Evolutionary conservation across 2,888 invertebrate species (phyloP).

Genomic region (Zaprionus obscuricornis): DNA sequence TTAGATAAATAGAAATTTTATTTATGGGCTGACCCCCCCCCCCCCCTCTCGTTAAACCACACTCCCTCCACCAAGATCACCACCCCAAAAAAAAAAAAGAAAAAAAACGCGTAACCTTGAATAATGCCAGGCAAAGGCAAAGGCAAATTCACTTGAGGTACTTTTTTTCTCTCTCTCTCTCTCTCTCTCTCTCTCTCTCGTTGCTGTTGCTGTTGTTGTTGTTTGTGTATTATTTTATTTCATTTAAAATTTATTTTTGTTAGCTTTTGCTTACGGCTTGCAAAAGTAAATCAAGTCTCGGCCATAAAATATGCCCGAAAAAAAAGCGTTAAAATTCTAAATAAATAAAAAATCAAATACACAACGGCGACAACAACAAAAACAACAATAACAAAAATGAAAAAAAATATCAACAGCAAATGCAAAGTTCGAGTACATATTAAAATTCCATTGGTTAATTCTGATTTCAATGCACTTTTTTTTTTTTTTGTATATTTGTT

Average conservation of each 20-base stretch:
- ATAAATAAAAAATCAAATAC: slow-evolving; percentile 45
- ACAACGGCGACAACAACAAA: slow-evolving; percentile 37
- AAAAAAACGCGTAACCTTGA: slow-evolving; percentile 28
- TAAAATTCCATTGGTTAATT: slow-evolving; percentile 55
- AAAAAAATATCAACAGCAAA: no score
- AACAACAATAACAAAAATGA: slow-evolving; percentile 7
- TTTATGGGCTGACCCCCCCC: slow-evolving; percentile 33
- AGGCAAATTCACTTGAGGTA: slow-evolving; percentile 7
- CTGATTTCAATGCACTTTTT: slow-evolving; percentile 72
- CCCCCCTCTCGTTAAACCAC: slow-evolving; percentile 1
- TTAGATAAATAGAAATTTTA: slow-evolving; percentile 64
- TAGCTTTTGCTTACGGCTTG: slow-evolving; percentile 21
- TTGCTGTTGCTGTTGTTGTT: no score
- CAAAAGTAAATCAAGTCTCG: slow-evolving; percentile 49
- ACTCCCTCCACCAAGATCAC: not conserved
- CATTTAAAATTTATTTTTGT: no score
- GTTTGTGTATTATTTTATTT: not conserved
- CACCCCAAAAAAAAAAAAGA: not conserved
- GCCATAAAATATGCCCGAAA: slow-evolving; percentile 46
- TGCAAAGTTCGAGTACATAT: slow-evolving; percentile 59
- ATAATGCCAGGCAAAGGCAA: slow-evolving; percentile 15
- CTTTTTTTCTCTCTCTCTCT: no score
- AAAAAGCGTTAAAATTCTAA: slow-evolving; percentile 56
- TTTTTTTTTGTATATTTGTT: slow-evolving; percentile 31
- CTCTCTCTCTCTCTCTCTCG: no score